Evolutionary conservation across 2,888 invertebrate species (phyloP).

Genomic region (Ptychoptera contaminata): DNA sequence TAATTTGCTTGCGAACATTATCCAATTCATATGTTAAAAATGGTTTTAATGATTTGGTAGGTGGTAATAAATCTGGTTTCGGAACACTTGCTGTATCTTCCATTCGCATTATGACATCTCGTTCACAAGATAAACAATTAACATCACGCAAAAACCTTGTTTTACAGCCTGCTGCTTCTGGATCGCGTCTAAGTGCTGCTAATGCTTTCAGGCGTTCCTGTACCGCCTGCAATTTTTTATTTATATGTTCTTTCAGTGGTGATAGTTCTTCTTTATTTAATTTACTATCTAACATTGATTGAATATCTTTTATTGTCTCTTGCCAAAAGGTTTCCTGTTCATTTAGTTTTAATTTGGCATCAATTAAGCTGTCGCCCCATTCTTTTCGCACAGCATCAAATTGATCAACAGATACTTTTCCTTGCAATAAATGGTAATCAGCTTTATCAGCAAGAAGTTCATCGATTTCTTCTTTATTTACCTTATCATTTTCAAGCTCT

Average conservation of each 20-base stretch:
- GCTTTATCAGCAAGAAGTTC: slow-evolving; percentile 61
- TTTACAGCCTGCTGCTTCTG: slow-evolving; percentile 59
- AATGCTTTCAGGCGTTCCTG: slow-evolving; percentile 46
- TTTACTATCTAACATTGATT: slow-evolving; percentile 47
- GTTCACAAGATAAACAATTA: slow-evolving; percentile 63
- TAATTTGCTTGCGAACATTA: slow-evolving; percentile 22
- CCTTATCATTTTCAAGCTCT: slow-evolving; percentile 43
- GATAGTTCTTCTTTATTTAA: slow-evolving; percentile 47
- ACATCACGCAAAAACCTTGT: slow-evolving; percentile 49
- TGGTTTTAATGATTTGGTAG: slow-evolving; percentile 45
- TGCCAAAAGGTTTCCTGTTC: slow-evolving; percentile 44
- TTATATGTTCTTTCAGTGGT: slow-evolving; percentile 47
- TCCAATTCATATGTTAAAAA: slow-evolving; percentile 58
- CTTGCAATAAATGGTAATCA: slow-evolving; percentile 47
- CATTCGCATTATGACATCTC: slow-evolving; percentile 52
- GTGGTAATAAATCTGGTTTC: slow-evolving; percentile 36
- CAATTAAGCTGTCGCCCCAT: slow-evolving; percentile 44
- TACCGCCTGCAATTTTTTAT: slow-evolving; percentile 39
- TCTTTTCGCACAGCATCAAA: slow-evolving; percentile 54
- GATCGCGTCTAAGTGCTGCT: slow-evolving; percentile 40
- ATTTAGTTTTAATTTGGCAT: slow-evolving; percentile 42
- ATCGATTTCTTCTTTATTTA: slow-evolving; percentile 53
- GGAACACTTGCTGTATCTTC: slow-evolving; percentile 35
- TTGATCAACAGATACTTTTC: slow-evolving; percentile 57
- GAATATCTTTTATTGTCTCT: slow-evolving; percentile 48